Evolutionary conservation across 2,797 vertebrate species (phyloP).

Genomic region (Sorex maritimensis): DNA sequence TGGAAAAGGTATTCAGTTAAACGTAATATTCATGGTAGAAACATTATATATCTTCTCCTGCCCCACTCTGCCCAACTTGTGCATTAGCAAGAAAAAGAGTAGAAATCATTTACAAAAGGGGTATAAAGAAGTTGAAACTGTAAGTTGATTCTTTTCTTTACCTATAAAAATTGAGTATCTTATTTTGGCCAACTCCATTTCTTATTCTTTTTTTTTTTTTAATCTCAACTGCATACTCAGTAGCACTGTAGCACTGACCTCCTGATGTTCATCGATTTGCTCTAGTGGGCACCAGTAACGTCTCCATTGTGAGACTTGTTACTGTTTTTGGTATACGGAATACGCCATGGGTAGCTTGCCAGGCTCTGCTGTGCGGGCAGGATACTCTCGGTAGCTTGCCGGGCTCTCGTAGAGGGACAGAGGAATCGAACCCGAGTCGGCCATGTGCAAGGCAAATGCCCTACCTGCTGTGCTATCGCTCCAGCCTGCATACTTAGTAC

Average conservation of each 20-base stretch:
- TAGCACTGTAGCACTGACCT: no score
- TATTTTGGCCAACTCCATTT: background rate
- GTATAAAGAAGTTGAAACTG: background rate
- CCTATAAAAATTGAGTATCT: background rate
- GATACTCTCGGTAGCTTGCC: background rate
- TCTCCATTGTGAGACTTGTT: no score
- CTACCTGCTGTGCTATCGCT: no score
- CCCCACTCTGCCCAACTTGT: background rate
- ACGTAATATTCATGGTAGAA: background rate
- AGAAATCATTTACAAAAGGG: background rate
- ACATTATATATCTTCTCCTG: background rate
- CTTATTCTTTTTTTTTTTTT: background rate
- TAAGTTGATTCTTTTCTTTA: slow-evolving; percentile 22
- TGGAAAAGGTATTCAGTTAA: slow-evolving; percentile 27
- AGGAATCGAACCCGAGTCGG: no score
- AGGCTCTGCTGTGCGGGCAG: no score
- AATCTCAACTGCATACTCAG: background rate
- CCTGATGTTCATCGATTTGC: no score
- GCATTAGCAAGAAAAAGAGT: slow-evolving; percentile 6
- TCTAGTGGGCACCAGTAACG: no score
- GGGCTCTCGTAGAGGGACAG: no score
- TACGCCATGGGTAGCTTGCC: no score
- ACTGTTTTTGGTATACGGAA: no score
- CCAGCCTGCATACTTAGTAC: no score
- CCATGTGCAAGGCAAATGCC: no score